These are phyloP conservation scores for Excalfactoria chinensis DNA, from an alignment of 2,113 vertebrate species.

Conservation along the genomic window DNA sequence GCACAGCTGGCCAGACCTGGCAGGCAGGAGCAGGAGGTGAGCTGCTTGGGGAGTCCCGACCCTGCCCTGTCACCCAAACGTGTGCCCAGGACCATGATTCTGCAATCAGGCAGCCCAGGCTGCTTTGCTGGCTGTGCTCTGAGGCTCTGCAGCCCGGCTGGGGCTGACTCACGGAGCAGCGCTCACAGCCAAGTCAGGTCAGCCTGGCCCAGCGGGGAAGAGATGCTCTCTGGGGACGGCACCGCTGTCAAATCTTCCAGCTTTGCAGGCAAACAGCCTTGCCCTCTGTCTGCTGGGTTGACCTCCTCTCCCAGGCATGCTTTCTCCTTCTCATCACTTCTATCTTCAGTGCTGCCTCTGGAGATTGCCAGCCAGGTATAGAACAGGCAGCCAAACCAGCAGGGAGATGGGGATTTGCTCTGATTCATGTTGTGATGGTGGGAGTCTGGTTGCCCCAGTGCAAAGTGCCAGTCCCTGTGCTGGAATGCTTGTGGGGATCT, in stretches of 20 bases:
- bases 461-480: not conserved
- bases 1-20: not conserved
- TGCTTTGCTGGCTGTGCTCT: fast-evolving
- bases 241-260: conserved; percentile 46
- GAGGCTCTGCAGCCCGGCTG: not conserved
- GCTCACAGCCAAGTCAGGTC: conserved; percentile 49
- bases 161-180: conserved; percentile 25
- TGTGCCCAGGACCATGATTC: fast-evolving
- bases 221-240: not conserved
- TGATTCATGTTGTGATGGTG: fast-evolving
- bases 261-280: conserved; percentile 47
- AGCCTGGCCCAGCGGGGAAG: conserved; percentile 47
- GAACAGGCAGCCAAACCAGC: not conserved
- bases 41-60: not conserved
- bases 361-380: not conserved
- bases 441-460: not conserved
- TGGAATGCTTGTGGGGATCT: not conserved
- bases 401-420: not conserved
- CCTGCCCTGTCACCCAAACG: not conserved
- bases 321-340: not conserved
- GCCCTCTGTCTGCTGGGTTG: conserved; percentile 14
- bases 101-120: not conserved
- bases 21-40: not conserved
- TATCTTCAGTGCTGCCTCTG: not conserved
- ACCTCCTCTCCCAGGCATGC: conserved; percentile 16